Conservation (phyloP, 2,888 invertebrate species). For the Crocallis elinguaria region DNA sequence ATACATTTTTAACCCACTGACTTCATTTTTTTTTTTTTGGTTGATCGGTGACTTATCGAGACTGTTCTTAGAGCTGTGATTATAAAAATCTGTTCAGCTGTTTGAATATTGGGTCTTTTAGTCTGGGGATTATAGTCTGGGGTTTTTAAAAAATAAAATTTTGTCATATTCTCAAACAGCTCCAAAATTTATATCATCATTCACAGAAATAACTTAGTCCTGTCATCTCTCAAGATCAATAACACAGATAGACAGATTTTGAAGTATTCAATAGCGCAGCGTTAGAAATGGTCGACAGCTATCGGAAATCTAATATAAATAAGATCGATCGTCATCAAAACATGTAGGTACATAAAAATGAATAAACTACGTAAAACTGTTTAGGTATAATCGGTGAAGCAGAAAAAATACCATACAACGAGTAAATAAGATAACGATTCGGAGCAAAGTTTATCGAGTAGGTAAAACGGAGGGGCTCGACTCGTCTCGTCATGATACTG, state of each 20-base stretch:
- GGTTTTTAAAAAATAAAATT: too few species aligned
- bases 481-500: slow-evolving; percentile 35
- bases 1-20: too few species aligned
- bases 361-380: slow-evolving; percentile 5
- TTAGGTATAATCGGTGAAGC: background rate
- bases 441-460: slow-evolving; percentile 43
- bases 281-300: slow-evolving; percentile 2
- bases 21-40: too few species aligned
- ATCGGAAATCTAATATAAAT: slow-evolving; percentile 4
- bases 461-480: slow-evolving; percentile 47
- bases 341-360: background rate
- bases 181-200: too few species aligned
- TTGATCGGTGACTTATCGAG: too few species aligned
- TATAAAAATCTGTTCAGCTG: too few species aligned
- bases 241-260: background rate
- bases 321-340: slow-evolving; percentile 10
- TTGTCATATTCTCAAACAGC: too few species aligned
- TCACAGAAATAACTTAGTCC: too few species aligned
- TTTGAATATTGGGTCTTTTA: too few species aligned
- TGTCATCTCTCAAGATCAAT: slow-evolving; percentile 1
- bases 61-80: too few species aligned
- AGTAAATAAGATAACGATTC: slow-evolving; percentile 38
- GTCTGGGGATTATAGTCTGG: too few species aligned
- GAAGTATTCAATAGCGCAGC: background rate
- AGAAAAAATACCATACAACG: slow-evolving; percentile 6